These are phyloP conservation scores for Lordiphosa stackelbergi DNA, from an alignment of 1,140 invertebrate genomes.

Conservation along the genomic window DNA sequence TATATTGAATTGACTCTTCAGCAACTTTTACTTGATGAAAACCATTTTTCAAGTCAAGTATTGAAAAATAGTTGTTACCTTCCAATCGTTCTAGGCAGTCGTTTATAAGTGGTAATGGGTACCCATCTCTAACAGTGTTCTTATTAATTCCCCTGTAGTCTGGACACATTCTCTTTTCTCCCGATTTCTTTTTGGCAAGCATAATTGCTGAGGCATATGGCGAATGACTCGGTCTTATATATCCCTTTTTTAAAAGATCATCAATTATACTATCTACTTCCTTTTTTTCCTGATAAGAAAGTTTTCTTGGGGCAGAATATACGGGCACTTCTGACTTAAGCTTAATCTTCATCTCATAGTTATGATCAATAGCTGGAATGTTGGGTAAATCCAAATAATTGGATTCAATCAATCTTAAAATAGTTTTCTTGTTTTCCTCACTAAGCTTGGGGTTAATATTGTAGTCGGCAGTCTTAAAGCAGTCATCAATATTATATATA, in stretches of 20 bases:
- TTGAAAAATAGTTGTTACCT: neutral
- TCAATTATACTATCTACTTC: neutral
- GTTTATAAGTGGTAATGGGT: neutral
- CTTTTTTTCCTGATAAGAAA: neutral
- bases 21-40: too few species aligned
- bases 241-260: neutral
- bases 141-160: neutral
- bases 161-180: neutral
- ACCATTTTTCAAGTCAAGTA: constrained; percentile 2
- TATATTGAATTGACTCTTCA: too few species aligned
- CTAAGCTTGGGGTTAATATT: too few species aligned
- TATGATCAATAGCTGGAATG: too few species aligned
- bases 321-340: too few species aligned
- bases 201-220: constrained; percentile 1
- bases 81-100: constrained; percentile 1
- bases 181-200: constrained; percentile 2
- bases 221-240: constrained; percentile 3
- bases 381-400: too few species aligned
- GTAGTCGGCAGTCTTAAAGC: too few species aligned
- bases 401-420: too few species aligned
- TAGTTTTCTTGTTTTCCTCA: too few species aligned
- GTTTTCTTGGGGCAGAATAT: too few species aligned
- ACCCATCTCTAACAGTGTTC: neutral
- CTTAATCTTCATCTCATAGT: too few species aligned
- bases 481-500: too few species aligned